Evolutionary conservation across 2,797 vertebrate species (phyloP).

Genomic region (Ctenochaetus hawaiiensis): DNA sequence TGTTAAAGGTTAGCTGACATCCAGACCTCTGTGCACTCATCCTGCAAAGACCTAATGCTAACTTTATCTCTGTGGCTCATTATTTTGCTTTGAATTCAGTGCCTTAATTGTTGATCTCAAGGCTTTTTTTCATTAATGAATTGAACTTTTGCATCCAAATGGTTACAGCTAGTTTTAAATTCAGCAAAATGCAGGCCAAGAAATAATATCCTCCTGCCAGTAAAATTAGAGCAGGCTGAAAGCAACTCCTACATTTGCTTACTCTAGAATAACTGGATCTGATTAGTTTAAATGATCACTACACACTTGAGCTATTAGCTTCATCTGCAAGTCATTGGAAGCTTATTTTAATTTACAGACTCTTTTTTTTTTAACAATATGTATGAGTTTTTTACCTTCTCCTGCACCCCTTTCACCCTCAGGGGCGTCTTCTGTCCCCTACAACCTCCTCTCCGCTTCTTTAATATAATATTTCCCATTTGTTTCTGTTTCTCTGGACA

Average conservation of each 20-base stretch:
- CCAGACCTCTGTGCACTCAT: slow-evolving; percentile 18
- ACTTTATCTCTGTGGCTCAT: background rate
- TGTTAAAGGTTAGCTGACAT: slow-evolving; percentile 1
- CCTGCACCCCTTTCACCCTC: slow-evolving; percentile 25
- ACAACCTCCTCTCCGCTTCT: slow-evolving; percentile 31
- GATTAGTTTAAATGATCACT: slow-evolving; percentile 49
- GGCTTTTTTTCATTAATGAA: background rate
- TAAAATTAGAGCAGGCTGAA: slow-evolving; percentile 1
- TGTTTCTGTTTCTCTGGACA: slow-evolving; percentile 53
- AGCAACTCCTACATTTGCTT: slow-evolving; percentile 25
- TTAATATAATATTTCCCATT: slow-evolving; percentile 61
- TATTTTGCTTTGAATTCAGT: background rate
- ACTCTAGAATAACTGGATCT: slow-evolving; percentile 41
- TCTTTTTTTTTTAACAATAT: slow-evolving; percentile 20
- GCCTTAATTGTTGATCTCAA: background rate
- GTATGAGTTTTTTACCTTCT: slow-evolving; percentile 13
- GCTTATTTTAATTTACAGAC: slow-evolving; percentile 51
- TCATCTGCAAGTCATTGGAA: slow-evolving; percentile 46
- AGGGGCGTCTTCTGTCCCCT: slow-evolving; percentile 23
- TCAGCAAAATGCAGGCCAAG: background rate
- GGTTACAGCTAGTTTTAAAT: slow-evolving; percentile 10
- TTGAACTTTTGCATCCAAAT: slow-evolving; percentile 10
- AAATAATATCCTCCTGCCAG: slow-evolving; percentile 14
- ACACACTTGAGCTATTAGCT: slow-evolving; percentile 23
- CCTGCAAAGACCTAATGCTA: background rate